Base-by-base conservation (phyloP, 2,888 invertebrate genomes). In the Hybos culiciformis region DNA sequence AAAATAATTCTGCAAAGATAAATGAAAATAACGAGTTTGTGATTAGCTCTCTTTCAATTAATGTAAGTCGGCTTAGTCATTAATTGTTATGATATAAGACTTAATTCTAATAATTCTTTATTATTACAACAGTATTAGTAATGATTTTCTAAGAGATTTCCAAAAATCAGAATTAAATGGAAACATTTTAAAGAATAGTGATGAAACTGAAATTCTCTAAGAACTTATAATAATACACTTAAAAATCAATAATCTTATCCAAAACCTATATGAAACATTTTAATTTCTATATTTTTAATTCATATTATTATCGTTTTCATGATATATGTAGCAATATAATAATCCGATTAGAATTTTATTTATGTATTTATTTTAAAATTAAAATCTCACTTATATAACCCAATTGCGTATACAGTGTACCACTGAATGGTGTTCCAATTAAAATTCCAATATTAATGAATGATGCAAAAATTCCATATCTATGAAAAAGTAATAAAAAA, bases 381-480 rank as follows among this genome's bases (percentile, higher is more conserved):
- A 17, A 9, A 20, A 36, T 55, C 61, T 52, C 45, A 65, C 66
- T 52, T 17, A 56, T 55, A 42, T 67, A 67, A 29, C 66, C 64
- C 14, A 67, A 46, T 5, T 55, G 49, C 6, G 54, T 53, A 24
- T 58, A 60, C 5, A 66, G 48, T 2, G 54, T 48, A 41, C 66
- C 66, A 52, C 62, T 61, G 5, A 61, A 48, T 1, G 62, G 61
- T 20, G 59, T 50, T 1, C 62, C 62, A 15, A 63, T 49, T n/a
- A 65, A 59, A 0, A 62, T 62, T 17, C 61, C 53, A 2, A 59
- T 57, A 0, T 58, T 62, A 0, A 61, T 47, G 38, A 63, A 63
- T 57, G 63, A 61, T 8, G 62, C 61, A 46, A 66, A 66, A 31
- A 65, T 63, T 5, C 66, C 66, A 50, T 63, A 67, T 23, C 61